These are phyloP conservation scores for Cantharis rufa DNA, from an alignment of 2,888 invertebrate species.

Conservation along the genomic window DNA sequence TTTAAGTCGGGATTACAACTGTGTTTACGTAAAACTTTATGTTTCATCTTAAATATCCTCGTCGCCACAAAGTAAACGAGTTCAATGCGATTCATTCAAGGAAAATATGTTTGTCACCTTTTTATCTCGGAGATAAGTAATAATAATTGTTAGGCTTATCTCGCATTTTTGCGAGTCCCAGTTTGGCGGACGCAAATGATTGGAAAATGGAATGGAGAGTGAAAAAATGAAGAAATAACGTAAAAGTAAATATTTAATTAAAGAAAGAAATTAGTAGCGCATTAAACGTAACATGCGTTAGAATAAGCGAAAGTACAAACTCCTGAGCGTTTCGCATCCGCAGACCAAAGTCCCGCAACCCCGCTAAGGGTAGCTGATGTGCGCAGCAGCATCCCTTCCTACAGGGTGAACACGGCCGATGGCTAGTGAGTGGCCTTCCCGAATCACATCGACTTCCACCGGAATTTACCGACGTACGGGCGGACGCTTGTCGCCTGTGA, in stretches of 20 bases:
- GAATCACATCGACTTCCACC: slow-evolving; percentile 42
- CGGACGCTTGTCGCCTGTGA: slow-evolving; percentile 45
- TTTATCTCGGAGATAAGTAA: background rate
- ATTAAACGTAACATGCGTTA: background rate
- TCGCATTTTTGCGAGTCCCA: background rate
- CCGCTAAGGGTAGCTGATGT: slow-evolving; percentile 46
- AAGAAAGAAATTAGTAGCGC: background rate
- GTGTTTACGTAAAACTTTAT: background rate
- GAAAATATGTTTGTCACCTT: background rate
- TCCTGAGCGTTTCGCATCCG: slow-evolving; percentile 47
- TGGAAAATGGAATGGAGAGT: background rate
- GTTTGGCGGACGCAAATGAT: background rate
- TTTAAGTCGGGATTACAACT: background rate
- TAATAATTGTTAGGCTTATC: background rate
- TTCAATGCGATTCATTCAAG: slow-evolving; percentile 16
- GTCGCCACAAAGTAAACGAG: slow-evolving; percentile 29
- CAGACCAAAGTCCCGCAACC: slow-evolving; percentile 40
- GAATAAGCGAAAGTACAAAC: slow-evolving; percentile 15
- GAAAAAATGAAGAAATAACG: background rate
- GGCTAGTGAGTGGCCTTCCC: slow-evolving; percentile 58
- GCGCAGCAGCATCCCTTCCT: slow-evolving; percentile 57
- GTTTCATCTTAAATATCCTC: slow-evolving; percentile 37
- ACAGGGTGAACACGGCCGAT: slow-evolving; percentile 61
- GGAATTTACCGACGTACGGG: slow-evolving; percentile 41
- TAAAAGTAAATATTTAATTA: background rate